A percentile compares a stretch with the other conserved stretches of the same genome.
Evolutionary conservation across 2,888 invertebrate species (phyloP).

Genomic region (Temnothorax ravouxi): DNA sequence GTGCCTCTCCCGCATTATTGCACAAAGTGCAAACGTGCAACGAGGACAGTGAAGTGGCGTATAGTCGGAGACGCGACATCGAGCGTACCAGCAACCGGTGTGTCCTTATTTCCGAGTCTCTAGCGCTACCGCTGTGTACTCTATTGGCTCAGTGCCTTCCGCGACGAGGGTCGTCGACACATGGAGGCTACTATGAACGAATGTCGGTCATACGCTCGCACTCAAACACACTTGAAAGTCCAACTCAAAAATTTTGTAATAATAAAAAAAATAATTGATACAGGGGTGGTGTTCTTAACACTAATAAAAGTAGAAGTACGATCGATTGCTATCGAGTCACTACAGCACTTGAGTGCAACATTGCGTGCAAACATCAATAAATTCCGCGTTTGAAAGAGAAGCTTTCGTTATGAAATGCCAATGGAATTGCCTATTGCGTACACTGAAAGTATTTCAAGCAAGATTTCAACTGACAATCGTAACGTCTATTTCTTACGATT

Average conservation of each 20-base stretch:
- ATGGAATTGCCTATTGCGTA: constrained; percentile 16
- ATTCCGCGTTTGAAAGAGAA: constrained; percentile 3
- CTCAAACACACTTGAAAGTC: constrained; percentile 26
- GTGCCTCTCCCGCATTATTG: constrained; percentile 57
- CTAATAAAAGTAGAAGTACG: not conserved
- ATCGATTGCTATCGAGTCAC: not conserved
- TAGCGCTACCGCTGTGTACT: constrained; percentile 43
- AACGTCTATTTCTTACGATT: constrained; percentile 4
- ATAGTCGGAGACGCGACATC: constrained; percentile 53
- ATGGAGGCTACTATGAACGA: constrained; percentile 42
- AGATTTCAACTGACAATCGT: not conserved
- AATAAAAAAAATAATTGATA: constrained; percentile 39
- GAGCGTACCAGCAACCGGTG: constrained; percentile 54
- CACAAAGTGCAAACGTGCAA: constrained; percentile 57
- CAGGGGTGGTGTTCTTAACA: not conserved
- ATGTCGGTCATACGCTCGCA: constrained; percentile 53
- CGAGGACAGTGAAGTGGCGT: constrained; percentile 51
- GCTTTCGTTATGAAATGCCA: constrained; percentile 18
- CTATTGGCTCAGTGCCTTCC: constrained; percentile 54
- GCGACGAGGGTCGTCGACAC: constrained; percentile 55
- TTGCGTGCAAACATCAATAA: constrained; percentile 13
- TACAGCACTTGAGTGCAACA: not conserved
- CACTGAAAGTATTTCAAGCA: not conserved
- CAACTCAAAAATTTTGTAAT: constrained; percentile 20
- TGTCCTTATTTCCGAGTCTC: constrained; percentile 57